phyloP scores from a whole-genome alignment of 1,140 invertebrate species.

The Caligus rogercresseyi region DNA sequence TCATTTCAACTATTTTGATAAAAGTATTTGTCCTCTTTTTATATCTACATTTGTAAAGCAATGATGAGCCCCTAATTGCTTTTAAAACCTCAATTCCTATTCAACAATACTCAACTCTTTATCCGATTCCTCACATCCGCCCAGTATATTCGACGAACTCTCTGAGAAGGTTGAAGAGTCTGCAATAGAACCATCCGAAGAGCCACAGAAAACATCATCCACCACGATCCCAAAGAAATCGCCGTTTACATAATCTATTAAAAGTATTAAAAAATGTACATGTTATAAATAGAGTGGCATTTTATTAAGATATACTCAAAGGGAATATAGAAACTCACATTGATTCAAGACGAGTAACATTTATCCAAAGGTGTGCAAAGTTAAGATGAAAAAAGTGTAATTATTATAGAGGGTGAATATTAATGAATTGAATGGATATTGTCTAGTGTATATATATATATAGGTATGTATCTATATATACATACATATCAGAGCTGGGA shows the following conservation, averaged over 20 bases:
- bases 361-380: not conserved
- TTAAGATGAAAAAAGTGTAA: not conserved
- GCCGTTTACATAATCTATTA: not conserved
- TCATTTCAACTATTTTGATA: too few species aligned
- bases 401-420: too few species aligned
- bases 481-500: too few species aligned
- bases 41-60: too few species aligned
- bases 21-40: too few species aligned
- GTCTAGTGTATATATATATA: not conserved
- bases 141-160: not conserved
- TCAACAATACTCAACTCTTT: not conserved
- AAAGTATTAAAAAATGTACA: not conserved
- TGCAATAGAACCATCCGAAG: not conserved
- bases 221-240: not conserved
- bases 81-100: too few species aligned
- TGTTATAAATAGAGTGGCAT: not conserved
- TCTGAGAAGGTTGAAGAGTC: not conserved
- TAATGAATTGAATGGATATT: not conserved
- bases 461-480: too few species aligned
- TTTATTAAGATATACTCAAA: not conserved
- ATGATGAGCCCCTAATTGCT: too few species aligned
- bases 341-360: not conserved
- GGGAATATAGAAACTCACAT: not conserved
- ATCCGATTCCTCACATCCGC: not conserved
- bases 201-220: not conserved